Evolutionary conservation across 1,140 invertebrate genomes (phyloP), one percentile per base, ranked within the genome.

Genomic region (Dendroctonus ponderosae): DNA sequence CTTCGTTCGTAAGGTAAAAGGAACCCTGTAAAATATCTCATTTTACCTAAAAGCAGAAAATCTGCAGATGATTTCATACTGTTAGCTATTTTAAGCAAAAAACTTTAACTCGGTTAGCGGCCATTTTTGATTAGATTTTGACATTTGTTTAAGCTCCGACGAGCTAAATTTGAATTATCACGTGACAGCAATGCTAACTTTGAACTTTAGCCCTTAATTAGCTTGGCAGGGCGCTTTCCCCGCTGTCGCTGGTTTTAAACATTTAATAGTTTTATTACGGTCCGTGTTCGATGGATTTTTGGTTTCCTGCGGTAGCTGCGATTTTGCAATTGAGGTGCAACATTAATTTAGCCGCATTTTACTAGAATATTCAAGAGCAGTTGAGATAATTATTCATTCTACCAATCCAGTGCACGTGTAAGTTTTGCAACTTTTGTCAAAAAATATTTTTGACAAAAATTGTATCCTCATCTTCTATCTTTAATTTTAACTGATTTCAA

Each of bases 101-200:
- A 65, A 44, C 9, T 14, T 58, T 65, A 57, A 58, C 15, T 50
- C 37, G 37, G 38, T 58, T 65, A 63, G 51, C 52, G 51, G 42
- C 12, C 26, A 57, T 58, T 65, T 39, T 65, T 65, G 62, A 65
- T 65, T 65, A 50, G 53, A 65, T 65, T 65, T 57, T 58, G 54
- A 58, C 44, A 54, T 65, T 65, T 65, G 54, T 65, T 58, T 65
- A 50, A 58, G 54, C 53, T 50, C 38, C 53, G 38, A 41, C 54
- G 54, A 58, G 51, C 54, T 58, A 58, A 65, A 65, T 65, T 65
- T 65, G 42, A 65, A 65, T 58, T 65, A 65, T 65, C 53, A 65
- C 62, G 62, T 65, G 62, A 57, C 53, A 65, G 37, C 37, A 37
- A 65, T 65, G 39, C 62, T 50, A 65, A 65, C 62, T 63, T 53